These are phyloP conservation scores for Sialia sialis DNA, from an alignment of 2,113 vertebrate genomes.

Conservation along the genomic window DNA sequence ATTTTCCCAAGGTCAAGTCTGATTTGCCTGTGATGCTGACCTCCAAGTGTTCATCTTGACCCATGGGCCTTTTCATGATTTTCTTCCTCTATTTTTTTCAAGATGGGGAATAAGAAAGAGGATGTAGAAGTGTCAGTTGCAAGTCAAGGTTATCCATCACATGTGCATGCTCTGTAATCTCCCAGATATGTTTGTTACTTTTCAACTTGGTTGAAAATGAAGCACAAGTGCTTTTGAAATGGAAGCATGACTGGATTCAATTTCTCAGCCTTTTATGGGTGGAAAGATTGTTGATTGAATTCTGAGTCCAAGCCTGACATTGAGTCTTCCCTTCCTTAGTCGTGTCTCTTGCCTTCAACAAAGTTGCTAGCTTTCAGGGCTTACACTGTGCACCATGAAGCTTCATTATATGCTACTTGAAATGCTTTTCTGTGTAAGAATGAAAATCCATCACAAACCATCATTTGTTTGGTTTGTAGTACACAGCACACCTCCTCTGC, in stretches of 20 bases:
- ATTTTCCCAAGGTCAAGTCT: background rate
- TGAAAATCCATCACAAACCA: background rate
- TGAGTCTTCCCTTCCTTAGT: background rate
- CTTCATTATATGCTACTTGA: background rate
- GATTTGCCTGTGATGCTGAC: background rate
- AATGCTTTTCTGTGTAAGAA: background rate
- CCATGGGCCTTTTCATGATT: background rate
- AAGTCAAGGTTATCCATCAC: background rate
- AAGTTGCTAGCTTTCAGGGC: background rate
- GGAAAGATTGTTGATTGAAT: background rate
- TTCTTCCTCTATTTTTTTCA: background rate
- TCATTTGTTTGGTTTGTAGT: background rate
- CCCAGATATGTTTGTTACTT: background rate
- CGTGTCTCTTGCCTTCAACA: background rate
- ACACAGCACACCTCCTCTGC: background rate
- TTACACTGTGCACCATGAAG: background rate
- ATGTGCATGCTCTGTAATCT: rapidly evolving
- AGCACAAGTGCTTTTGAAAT: background rate
- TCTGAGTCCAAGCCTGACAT: background rate
- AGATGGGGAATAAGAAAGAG: background rate
- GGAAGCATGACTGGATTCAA: background rate
- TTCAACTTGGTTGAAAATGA: background rate
- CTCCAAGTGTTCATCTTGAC: background rate
- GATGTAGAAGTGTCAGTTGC: background rate
- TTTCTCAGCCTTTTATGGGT: background rate